These are phyloP conservation scores for Agonopterix arenella DNA, from an alignment of 2,888 invertebrate genomes.

Conservation along the genomic window DNA sequence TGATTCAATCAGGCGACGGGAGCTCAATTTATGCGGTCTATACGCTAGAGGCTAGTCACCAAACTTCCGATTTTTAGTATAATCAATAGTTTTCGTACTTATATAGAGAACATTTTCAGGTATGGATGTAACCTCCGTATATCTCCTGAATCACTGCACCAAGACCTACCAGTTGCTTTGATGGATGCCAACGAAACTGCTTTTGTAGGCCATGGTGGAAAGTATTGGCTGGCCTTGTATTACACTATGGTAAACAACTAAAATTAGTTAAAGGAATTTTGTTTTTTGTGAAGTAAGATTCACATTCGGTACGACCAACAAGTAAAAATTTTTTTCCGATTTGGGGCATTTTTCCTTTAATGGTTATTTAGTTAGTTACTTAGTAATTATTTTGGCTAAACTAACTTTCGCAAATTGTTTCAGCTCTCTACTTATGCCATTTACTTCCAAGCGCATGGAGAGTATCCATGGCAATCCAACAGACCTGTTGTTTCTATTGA, in stretches of 20 bases:
- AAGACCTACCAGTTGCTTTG: slow-evolving; percentile 44
- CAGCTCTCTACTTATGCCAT: slow-evolving; percentile 65
- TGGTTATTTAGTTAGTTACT: too few species aligned
- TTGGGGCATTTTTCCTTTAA: too few species aligned
- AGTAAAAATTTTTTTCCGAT: too few species aligned
- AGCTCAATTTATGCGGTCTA: too few species aligned
- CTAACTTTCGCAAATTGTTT: slow-evolving; percentile 12
- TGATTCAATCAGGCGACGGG: too few species aligned
- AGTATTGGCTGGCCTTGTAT: slow-evolving; percentile 65
- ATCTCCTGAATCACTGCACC: slow-evolving; percentile 49
- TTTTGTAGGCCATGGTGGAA: slow-evolving; percentile 65
- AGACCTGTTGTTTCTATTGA: slow-evolving; percentile 53
- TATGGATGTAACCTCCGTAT: slow-evolving; percentile 67
- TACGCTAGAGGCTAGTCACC: too few species aligned
- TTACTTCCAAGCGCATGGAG: slow-evolving; percentile 69
- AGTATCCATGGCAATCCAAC: slow-evolving; percentile 68
- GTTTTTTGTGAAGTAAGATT: background rate
- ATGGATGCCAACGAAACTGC: slow-evolving; percentile 65
- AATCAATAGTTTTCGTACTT: too few species aligned
- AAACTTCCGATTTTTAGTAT: too few species aligned
- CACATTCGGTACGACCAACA: background rate
- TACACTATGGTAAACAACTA: slow-evolving; percentile 52
- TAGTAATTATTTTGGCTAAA: too few species aligned
- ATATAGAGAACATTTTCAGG: slow-evolving; percentile 26
- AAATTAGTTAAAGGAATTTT: background rate